Evolutionary conservation across 2,797 vertebrate species (phyloP).

Genomic region (Cryptoblepharus egeriae): DNA sequence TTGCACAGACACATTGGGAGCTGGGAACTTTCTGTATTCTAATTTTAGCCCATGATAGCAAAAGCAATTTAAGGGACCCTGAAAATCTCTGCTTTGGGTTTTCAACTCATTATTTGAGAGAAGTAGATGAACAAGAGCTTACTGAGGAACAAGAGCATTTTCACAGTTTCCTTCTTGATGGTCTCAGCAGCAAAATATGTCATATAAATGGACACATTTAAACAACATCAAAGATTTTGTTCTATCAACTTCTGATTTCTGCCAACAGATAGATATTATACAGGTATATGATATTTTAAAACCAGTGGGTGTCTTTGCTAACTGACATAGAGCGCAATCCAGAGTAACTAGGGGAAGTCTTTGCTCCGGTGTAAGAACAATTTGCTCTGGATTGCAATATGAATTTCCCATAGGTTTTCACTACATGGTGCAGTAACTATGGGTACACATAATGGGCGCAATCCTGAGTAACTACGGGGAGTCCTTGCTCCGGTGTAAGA

Average conservation of each 20-base stretch:
- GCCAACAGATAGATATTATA: background rate
- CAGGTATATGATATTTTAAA: background rate
- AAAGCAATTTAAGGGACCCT: conserved; percentile 23
- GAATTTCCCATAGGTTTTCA: too few relatives aligned
- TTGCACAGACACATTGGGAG: background rate
- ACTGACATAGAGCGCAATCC: too few relatives aligned
- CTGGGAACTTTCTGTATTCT: conserved; percentile 20
- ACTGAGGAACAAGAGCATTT: conserved; percentile 14
- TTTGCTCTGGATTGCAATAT: too few relatives aligned
- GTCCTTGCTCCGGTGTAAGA: too few relatives aligned
- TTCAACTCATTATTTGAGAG: conserved; percentile 39
- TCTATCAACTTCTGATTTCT: background rate
- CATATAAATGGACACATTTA: background rate
- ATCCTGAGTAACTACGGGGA: too few relatives aligned
- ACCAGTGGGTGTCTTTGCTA: background rate
- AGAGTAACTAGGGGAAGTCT: too few relatives aligned
- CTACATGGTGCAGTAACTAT: too few relatives aligned
- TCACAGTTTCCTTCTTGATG: background rate
- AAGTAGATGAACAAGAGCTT: background rate
- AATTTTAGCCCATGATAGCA: conserved; percentile 25
- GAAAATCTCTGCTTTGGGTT: conserved; percentile 37
- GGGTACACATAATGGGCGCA: too few relatives aligned
- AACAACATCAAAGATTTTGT: background rate
- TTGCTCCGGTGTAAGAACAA: too few relatives aligned
- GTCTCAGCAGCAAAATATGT: background rate